Evolutionary conservation across 2,888 invertebrate genomes (phyloP).

Genomic region (Macrophya alboannulata): DNA sequence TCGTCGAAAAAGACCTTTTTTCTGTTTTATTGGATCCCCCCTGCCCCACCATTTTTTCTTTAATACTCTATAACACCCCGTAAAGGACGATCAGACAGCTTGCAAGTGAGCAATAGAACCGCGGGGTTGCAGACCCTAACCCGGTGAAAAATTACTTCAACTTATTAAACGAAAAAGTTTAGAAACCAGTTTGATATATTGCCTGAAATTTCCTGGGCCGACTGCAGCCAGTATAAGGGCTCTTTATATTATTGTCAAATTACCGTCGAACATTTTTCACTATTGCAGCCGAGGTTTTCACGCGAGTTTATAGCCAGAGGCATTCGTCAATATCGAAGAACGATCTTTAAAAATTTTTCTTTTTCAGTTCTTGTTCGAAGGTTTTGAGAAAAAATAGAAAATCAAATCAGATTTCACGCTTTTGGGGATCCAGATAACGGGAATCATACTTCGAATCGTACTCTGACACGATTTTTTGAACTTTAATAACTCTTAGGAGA

Average conservation of each 20-base stretch:
- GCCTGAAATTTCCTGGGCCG: conserved; percentile 48
- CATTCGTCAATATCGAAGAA: conserved; percentile 19
- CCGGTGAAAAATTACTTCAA: conserved; percentile 76
- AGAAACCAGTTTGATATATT: conserved; percentile 70
- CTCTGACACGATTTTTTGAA: neutral
- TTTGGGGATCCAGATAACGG: neutral
- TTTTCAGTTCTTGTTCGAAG: neutral
- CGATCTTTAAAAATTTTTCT: neutral
- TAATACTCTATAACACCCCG: neutral
- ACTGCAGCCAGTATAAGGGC: neutral
- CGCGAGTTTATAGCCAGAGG: neutral
- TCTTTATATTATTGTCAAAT: conserved; percentile 48
- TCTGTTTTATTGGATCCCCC: neutral
- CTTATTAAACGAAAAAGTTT: conserved; percentile 78
- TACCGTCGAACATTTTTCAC: conserved; percentile 39
- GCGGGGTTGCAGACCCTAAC: neutral
- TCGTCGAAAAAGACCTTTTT: neutral
- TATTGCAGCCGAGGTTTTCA: neutral
- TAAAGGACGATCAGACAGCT: conserved; percentile 21
- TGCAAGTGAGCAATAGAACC: neutral
- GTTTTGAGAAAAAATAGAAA: neutral
- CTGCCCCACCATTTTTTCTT: neutral
- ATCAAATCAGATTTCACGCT: neutral
- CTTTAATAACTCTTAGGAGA: neutral
- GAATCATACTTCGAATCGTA: neutral